Base-by-base conservation (phyloP, 1,140 invertebrate species). In the Zaprionus vittiger region DNA sequence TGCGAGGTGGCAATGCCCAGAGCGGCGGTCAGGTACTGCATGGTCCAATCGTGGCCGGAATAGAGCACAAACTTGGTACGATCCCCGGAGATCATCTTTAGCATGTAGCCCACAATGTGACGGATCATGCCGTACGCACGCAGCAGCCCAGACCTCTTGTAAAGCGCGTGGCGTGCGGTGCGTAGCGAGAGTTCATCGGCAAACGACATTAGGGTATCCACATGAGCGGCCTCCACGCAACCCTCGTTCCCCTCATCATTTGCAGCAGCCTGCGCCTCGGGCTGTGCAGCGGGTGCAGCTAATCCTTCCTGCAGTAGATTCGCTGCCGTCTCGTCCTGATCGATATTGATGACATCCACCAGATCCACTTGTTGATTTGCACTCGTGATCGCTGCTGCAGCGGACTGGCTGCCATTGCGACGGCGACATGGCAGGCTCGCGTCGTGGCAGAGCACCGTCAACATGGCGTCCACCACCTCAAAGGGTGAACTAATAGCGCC, bases 31-130 rank as follows among this genome's bases (percentile, higher is more conserved):
- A 99, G 92, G 79, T 97, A 97, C 79, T 97, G 96, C 22, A 98
- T 80, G 0, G 98, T 98, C 81, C 96, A 96, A 91, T 98, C 98
- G 87, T 99, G 98, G 0, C 97, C 98, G 0, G 97, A 98, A 91
- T 98, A 99, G 0, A 98, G 76, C 7, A 98, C 95, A 66, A 98
- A 95, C 84, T 96, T 96, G 0, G 96, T 96, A 79, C 95, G 96
- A 72, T 94, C 95, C 65, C 96, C 96, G 1, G 96, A 97, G 63
- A 96, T 96, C 93, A 96, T 96, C 75, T 95, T 94, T 1, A 97
- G 94, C 94, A 97, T 96, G 77, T 96, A 95, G 54, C 95, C 95
- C 1, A 97, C 96, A 47, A 97, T 95, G 79, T 96, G 96, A 15
- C 96, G 94, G 22, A 97, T 94, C 74, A 97, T 93, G 44, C 97